These are phyloP conservation scores for Nettapus auritus DNA, from an alignment of 2,113 vertebrate species.

Conservation along the genomic window DNA sequence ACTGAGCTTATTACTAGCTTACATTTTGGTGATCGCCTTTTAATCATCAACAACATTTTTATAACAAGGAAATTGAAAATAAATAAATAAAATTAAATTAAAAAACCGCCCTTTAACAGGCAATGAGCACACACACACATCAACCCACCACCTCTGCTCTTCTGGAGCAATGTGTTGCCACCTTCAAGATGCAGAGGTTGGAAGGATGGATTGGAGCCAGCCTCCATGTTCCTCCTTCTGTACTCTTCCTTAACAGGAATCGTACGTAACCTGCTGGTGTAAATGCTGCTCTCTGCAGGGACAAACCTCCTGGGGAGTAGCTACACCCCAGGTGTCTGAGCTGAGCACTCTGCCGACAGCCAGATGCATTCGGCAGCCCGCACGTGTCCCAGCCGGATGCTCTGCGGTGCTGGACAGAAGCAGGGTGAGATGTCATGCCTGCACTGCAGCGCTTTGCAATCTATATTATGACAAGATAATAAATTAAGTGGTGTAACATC, in stretches of 20 bases:
- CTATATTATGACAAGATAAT: neutral
- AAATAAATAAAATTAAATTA: neutral
- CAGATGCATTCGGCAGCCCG: neutral
- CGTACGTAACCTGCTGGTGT: rapidly evolving
- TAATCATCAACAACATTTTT: neutral
- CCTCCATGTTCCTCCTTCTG: neutral
- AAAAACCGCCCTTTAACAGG: neutral
- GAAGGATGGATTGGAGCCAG: neutral
- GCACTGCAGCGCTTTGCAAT: neutral
- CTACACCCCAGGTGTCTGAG: neutral
- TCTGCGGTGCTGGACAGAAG: neutral
- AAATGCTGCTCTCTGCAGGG: neutral
- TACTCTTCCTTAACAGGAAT: neutral
- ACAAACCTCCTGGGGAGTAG: neutral
- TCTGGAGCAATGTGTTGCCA: neutral
- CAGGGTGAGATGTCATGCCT: neutral
- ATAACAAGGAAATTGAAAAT: neutral
- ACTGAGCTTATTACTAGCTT: neutral
- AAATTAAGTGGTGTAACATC: rapidly evolving
- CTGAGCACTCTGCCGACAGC: neutral
- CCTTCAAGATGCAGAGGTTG: neutral
- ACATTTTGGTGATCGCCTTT: neutral
- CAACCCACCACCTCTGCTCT: neutral
- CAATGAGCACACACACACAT: too few relatives aligned
- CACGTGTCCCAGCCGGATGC: rapidly evolving